These are phyloP conservation scores for Alosa sapidissima DNA, from an alignment of 2,797 vertebrate genomes.

Conservation along the genomic window DNA sequence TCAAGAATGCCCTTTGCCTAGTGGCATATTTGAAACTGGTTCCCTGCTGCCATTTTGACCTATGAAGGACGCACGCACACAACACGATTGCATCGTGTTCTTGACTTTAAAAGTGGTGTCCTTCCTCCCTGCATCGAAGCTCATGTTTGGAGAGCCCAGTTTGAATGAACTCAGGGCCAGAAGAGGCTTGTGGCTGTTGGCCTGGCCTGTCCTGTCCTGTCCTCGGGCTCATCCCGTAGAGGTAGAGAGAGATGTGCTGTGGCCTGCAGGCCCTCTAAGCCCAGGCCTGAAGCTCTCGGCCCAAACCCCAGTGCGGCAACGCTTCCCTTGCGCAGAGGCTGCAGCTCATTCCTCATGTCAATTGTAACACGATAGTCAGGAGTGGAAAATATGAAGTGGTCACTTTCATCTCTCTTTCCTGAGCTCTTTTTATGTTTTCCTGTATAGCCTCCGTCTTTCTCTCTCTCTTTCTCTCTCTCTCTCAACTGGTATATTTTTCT, in stretches of 20 bases:
- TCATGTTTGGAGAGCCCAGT: neutral
- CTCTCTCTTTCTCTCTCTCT: neutral
- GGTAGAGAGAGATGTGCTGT: neutral
- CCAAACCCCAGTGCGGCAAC: neutral
- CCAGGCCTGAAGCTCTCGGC: neutral
- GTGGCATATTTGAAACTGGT: neutral
- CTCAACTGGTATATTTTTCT: neutral
- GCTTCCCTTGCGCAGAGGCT: neutral
- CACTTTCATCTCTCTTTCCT: neutral
- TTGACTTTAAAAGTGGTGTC: neutral
- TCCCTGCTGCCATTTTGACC: neutral
- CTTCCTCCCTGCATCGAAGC: neutral
- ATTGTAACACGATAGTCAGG: neutral
- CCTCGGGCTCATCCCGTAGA: neutral
- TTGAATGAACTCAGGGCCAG: neutral
- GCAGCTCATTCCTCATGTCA: neutral
- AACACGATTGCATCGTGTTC: neutral
- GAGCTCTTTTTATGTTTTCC: neutral
- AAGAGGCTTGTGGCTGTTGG: neutral
- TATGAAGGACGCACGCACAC: neutral
- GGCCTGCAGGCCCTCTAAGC: neutral
- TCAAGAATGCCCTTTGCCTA: neutral
- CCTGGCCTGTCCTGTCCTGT: neutral
- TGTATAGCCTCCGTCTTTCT: neutral
- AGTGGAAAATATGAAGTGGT: conserved; percentile 3